phyloP scores from a whole-genome alignment of 1,140 invertebrate species.

The Zaprionus kolodkinae region DNA sequence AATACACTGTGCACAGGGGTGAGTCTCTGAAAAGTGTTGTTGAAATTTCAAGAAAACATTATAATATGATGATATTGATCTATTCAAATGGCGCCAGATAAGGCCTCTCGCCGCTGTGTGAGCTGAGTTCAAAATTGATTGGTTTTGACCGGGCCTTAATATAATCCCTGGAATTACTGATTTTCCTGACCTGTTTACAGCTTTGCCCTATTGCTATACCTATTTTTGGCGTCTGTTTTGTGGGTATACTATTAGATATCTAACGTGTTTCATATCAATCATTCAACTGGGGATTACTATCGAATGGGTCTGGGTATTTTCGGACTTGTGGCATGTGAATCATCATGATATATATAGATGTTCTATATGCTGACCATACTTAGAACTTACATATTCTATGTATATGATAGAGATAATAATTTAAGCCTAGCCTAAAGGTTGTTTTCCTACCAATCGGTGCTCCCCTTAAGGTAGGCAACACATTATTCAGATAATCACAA shows the following conservation, averaged over 20 bases:
- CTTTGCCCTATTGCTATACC: not conserved
- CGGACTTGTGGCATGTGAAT: not conserved
- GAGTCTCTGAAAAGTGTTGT: not conserved
- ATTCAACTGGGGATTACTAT: not conserved
- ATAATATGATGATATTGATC: not conserved
- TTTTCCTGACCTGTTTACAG: not conserved
- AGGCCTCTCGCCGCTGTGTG: not conserved
- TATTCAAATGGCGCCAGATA: not conserved
- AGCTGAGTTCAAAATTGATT: not conserved
- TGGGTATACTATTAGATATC: not conserved
- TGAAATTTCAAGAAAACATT: not conserved
- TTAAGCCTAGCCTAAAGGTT: not conserved
- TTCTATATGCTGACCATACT: not conserved
- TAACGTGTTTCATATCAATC: not conserved
- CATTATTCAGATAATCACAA: not conserved
- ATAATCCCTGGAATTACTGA: not conserved
- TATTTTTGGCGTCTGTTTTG: not conserved
- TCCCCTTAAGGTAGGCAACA: constrained; percentile 34
- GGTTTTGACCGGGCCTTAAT: not conserved
- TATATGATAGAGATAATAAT: not conserved
- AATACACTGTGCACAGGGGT: constrained; percentile 3
- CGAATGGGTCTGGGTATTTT: not conserved
- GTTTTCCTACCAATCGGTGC: not conserved
- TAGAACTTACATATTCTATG: not conserved
- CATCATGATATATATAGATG: constrained; percentile 1